Base-by-base conservation (phyloP, 2,888 invertebrate genomes). In the Oscheius sp. region DNA sequence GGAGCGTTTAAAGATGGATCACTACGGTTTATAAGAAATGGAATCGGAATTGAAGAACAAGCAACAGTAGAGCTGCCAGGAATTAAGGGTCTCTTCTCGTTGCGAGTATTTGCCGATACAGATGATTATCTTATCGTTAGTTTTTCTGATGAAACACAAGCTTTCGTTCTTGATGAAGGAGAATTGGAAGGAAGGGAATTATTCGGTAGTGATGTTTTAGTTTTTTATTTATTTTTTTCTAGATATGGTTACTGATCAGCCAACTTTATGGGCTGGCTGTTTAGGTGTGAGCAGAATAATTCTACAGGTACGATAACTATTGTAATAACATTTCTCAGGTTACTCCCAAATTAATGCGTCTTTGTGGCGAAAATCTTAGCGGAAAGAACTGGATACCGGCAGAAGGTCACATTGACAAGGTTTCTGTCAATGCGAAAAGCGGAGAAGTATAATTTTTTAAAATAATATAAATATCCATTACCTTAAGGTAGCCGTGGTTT, bases 1-100 rank as follows among this genome's bases (percentile, higher is more conserved):
- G 97, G 92, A 89, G 92, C 93, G 2, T 96, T 92, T 87, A 98
- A 97, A 88, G 96, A 97, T 89, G 98, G 98, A 0, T 96, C 96
- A 0, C 89, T 99, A 37, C 91, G 97, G 65, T 95, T 98, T 72
- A 97, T 99, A 76, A 91, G 97, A 78, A 98, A 97, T 88, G 98
- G 98, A 3, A 98, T 98, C 85, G 98, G 98, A 2, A 85, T 87
- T 63, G 83, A 87, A 81, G 97, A 97, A 88, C 94, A 95, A 87
- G 97, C 97, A 0, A 94, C 93, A 57, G 96, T 98, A 76, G 98
- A 98, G 89, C 57, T 82, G 80, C 92, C 94, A 4, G 96, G 96
- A 64, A 96, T 97, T 76, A 96, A 72, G 66, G 66, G 63, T 10
- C 20, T 75, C 0, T 78, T 75, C 64, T 57, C 78, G 1, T 52